Base-by-base conservation (phyloP, 2,797 vertebrate genomes). In the Saguinus oedipus region DNA sequence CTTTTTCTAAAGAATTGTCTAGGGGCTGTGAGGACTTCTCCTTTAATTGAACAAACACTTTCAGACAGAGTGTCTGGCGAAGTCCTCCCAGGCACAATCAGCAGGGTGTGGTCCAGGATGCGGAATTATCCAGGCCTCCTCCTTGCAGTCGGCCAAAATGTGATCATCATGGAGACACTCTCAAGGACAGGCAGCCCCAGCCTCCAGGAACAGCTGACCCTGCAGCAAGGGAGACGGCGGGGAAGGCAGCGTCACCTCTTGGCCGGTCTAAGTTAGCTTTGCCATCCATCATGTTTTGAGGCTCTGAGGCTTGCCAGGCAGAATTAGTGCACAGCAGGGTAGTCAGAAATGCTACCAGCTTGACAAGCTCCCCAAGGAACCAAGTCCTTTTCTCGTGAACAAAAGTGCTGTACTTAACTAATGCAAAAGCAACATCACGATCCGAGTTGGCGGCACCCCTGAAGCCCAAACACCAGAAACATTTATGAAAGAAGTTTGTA, bases 11-110 rank as follows among this genome's bases (percentile, higher is more conserved):
- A 5, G n/a, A 50, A 48, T 83, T 55, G 0, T 46, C 27, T 39
- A 81, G 81, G 50, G 78, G 12, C 39, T 13, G 1, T 9, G 24
- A 92, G 36, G 89, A 87, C 5, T 36, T 88, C 93, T 90, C 30
- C 17, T 94, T 92, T 92, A 87, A 74, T 26, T 46, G 85, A 55
- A 39, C 53, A 90, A 39, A 82, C 39, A 39, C n/a, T 94, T 88
- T 94, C 72, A 50, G 55, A 86, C 24, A 22, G 0, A 0, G 12
- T 22, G 90, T 11, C 33, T 53, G 22, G 10, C 6, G 59, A 53
- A 74, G 42, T 12, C 14, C 26, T 22, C 57, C 1, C 17, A 1
- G 13, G n/a, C 50, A 1, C 2, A 2, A 0, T n/a, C 89, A 17
- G 78, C 13, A 22, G 30, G 39, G n/a, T 68, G 14, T 78, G 22